Percentiles rank a stretch among this genome's conserved stretches.
phyloP scores from a whole-genome alignment of 1,140 invertebrate genomes.

The Branchinecta lynchi region DNA sequence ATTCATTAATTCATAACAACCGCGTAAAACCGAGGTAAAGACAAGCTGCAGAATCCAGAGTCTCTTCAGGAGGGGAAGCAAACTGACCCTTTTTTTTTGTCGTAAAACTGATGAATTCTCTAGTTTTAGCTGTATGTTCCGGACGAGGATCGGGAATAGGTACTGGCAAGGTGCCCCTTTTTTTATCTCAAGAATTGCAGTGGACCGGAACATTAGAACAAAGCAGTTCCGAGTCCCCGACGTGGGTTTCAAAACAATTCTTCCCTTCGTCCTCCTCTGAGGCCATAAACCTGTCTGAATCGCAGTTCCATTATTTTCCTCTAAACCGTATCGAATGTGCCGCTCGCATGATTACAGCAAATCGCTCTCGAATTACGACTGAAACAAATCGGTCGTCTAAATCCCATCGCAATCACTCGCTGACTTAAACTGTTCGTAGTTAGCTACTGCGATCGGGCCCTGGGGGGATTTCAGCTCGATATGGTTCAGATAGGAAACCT shows the following conservation, averaged over 20 bases:
- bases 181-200: too few relatives aligned
- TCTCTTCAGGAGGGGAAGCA: too few relatives aligned
- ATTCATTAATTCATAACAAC: too few relatives aligned
- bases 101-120: too few relatives aligned
- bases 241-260: neutral
- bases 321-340: constrained; percentile 7
- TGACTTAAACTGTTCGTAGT: constrained; percentile 7
- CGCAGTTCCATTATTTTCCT: constrained; percentile 3
- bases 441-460: neutral
- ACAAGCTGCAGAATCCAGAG: too few relatives aligned
- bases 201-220: too few relatives aligned
- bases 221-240: too few relatives aligned
- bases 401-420: constrained; percentile 11
- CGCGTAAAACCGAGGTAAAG: too few relatives aligned
- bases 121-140: too few relatives aligned
- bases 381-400: constrained; percentile 3
- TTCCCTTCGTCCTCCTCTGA: neutral
- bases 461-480: neutral
- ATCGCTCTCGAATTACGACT: constrained; percentile 9
- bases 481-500: constrained; percentile 6
- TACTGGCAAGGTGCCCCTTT: too few relatives aligned
- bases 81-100: too few relatives aligned
- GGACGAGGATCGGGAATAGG: too few relatives aligned
- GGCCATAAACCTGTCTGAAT: constrained; percentile 7
- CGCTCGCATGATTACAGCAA: constrained; percentile 6